Percentiles rank a stretch among this genome's conserved stretches.
phyloP scores from a whole-genome alignment of 2,797 vertebrate species.

The Esox masquinongy region DNA sequence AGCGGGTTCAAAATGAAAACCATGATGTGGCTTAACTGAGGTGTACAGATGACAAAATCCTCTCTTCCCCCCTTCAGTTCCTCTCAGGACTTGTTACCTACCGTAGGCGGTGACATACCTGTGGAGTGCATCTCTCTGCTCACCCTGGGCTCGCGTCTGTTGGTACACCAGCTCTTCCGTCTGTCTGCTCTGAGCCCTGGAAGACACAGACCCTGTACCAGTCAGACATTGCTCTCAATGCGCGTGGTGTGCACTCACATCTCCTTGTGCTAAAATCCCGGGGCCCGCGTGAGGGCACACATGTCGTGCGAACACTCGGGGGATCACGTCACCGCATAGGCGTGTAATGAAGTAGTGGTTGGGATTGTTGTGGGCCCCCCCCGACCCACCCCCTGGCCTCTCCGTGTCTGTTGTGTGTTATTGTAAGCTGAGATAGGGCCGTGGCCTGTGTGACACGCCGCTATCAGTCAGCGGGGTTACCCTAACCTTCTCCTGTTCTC shows the following conservation, averaged over 20 bases:
- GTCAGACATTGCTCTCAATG: not conserved
- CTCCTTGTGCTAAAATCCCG: no score
- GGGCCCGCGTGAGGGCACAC: no score
- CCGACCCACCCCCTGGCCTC: not conserved
- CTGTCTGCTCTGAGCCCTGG: constrained; percentile 51
- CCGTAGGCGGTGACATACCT: constrained; percentile 42
- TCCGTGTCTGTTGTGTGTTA: constrained; percentile 26
- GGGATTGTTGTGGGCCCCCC: not conserved
- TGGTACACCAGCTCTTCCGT: constrained; percentile 49
- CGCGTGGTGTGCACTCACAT: not conserved
- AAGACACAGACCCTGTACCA: constrained; percentile 16
- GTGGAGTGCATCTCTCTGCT: constrained; percentile 31
- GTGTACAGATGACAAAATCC: no score
- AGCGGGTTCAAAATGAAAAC: no score
- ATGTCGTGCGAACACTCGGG: no score
- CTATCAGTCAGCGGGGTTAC: constrained; percentile 45
- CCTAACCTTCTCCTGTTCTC: constrained; percentile 42
- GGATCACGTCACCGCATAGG: not conserved
- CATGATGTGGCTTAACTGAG: no score
- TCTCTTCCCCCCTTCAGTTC: no score
- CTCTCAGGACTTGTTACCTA: no score
- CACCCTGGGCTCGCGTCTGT: constrained; percentile 34
- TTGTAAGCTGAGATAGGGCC: constrained; percentile 31
- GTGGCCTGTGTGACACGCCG: constrained; percentile 39
- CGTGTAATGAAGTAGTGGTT: not conserved